Evolutionary conservation across 2,797 vertebrate species (phyloP), one percentile per base, ranked within the genome.

Genomic region (Dendrocincla tyrannina): DNA sequence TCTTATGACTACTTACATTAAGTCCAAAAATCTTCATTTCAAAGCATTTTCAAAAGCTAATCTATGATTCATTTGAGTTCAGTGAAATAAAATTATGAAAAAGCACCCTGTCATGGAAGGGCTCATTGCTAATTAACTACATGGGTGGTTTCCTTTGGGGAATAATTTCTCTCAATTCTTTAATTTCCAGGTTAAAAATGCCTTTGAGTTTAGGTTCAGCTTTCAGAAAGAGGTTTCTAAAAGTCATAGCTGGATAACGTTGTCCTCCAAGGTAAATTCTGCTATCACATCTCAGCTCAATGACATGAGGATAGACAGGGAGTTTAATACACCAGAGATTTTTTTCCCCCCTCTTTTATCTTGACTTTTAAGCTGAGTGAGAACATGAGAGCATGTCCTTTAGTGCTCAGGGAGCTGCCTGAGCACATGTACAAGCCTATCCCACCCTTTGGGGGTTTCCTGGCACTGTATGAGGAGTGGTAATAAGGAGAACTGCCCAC

Each of bases 31-130:
- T 87, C 33, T 82, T 91, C 33, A 76, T 79, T 94, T 89, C 63
- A 87, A 89, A 89, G 78, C 59, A 42, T 91, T 95, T 95, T 66
- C 39, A 79, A 90, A 93, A 87, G 77, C 24, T 92, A 87, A 90
- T 78, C 75, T 81, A 78, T 12, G 18, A 86, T 79, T 92, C 52
- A 88, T 90, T 86, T 79, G 46, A 89, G 66, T 55, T 95, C 63
- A 82, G 46, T 73, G 84, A 49, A 93, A 75, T 64, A 56, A 93
- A 92, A 88, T 89, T 82, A 85, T 79, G 70, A 79, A 69, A 72
- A 93, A 95, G 58, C 53, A 47, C 42, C 35, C 37, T 87, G 84
- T 87, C 77, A 39, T n/a, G n/a, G 63, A 69, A 88, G 67, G 49
- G 28, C 53, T 93, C 25, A 49, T 75, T 80, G 83, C 63, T 93